Evolutionary conservation across 2,888 invertebrate species (phyloP).

Genomic region (Entomobrya proxima): DNA sequence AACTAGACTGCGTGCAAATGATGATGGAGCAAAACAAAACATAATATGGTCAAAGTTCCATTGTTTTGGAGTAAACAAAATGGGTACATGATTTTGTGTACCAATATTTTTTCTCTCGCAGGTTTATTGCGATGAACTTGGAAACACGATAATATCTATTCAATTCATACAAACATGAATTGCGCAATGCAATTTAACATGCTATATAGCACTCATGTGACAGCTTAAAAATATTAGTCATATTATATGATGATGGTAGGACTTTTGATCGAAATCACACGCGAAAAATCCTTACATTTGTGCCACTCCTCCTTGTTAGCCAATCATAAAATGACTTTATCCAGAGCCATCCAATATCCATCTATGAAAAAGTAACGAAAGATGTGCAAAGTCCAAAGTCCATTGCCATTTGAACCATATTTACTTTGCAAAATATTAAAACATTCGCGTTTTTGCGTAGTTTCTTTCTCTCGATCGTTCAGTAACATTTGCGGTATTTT

Average conservation of each 20-base stretch:
- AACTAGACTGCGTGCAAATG: no score
- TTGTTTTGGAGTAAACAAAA: no score
- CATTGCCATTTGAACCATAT: constrained; percentile 14
- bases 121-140: no score
- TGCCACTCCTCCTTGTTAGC: constrained; percentile 45
- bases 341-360: constrained; percentile 17
- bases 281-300: no score
- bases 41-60: no score
- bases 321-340: constrained; percentile 21
- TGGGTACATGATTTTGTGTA: no score
- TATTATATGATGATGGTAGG: not conserved
- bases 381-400: constrained; percentile 37
- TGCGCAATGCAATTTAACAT: not conserved
- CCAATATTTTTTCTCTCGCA: no score
- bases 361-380: not conserved
- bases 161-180: not conserved
- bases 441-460: not conserved
- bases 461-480: not conserved
- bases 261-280: not conserved
- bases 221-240: constrained; percentile 13
- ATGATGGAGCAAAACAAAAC: no score
- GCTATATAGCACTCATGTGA: not conserved
- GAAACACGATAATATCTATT: not conserved
- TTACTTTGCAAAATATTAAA: not conserved
- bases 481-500: not conserved